Conservation (phyloP, 2,888 invertebrate species). For the Miltochrista miniata region DNA sequence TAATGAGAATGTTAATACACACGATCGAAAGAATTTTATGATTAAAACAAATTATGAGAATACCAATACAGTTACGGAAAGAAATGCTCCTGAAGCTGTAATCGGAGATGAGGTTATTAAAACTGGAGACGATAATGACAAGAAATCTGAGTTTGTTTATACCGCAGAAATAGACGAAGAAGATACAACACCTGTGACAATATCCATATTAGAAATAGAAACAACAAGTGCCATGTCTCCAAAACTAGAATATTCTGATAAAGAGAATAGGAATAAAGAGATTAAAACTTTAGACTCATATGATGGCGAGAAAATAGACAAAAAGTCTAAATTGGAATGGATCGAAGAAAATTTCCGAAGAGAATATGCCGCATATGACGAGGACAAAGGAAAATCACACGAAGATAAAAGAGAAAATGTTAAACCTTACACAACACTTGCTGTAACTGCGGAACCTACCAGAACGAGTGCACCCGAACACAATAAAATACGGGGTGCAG, state of each 20-base stretch:
- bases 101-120: not conserved
- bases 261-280: not conserved
- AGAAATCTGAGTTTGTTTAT: constrained; percentile 35
- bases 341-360: constrained; percentile 49
- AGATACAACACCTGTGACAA: constrained; percentile 14
- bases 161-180: constrained; percentile 38
- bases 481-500: constrained; percentile 3
- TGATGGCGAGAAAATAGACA: constrained; percentile 13
- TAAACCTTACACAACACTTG: not conserved
- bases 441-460: not conserved
- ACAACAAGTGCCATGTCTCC: not conserved
- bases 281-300: constrained; percentile 8
- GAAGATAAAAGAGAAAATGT: constrained; percentile 18
- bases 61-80: not conserved
- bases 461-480: not conserved
- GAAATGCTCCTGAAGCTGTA: not conserved
- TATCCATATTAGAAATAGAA: constrained; percentile 3
- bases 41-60: not conserved
- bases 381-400: constrained; percentile 1
- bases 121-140: not conserved
- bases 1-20: not conserved
- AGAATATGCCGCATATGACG: constrained; percentile 20
- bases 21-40: not conserved
- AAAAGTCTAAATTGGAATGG: constrained; percentile 40
- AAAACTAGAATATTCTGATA: not conserved